Conservation (phyloP, 2,797 vertebrate genomes). For the Alcedo atthis region DNA sequence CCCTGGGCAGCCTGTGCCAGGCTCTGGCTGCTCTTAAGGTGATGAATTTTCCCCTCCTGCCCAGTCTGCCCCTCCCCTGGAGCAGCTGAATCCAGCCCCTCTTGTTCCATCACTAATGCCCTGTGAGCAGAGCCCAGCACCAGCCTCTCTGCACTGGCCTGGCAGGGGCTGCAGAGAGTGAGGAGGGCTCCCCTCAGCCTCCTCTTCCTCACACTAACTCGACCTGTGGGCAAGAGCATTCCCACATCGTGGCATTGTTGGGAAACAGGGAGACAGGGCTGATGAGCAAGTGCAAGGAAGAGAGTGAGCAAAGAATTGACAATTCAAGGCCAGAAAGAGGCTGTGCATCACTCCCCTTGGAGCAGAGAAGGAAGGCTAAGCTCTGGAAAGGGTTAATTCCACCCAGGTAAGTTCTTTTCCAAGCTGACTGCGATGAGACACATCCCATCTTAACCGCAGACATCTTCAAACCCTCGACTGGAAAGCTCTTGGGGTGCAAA, state of each 20-base stretch:
- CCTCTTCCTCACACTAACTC: too few species aligned
- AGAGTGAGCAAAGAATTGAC: accelerated
- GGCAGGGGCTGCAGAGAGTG: too few species aligned
- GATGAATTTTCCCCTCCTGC: too few species aligned
- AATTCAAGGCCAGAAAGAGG: not conserved
- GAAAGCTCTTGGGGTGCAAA: conserved; percentile 65
- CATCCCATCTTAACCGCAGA: conserved; percentile 45
- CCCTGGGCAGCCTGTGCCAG: too few species aligned
- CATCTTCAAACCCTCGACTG: not conserved
- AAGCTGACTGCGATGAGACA: not conserved
- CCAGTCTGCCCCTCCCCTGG: too few species aligned
- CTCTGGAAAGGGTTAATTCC: conserved; percentile 52
- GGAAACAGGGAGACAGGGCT: accelerated
- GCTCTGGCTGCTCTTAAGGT: too few species aligned
- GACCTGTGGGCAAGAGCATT: accelerated
- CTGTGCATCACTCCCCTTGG: accelerated
- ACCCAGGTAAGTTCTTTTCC: not conserved
- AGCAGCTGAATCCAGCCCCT: too few species aligned
- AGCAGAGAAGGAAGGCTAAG: not conserved
- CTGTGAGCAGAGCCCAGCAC: too few species aligned
- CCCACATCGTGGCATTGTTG: not conserved
- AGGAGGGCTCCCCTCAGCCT: too few species aligned
- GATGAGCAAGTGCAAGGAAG: accelerated
- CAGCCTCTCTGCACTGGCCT: too few species aligned
- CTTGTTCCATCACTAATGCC: too few species aligned